A percentile compares a stretch with the other conserved stretches of the same genome.
phyloP scores from a whole-genome alignment of 2,888 invertebrate species.

The Cheiracanthium punctorium region DNA sequence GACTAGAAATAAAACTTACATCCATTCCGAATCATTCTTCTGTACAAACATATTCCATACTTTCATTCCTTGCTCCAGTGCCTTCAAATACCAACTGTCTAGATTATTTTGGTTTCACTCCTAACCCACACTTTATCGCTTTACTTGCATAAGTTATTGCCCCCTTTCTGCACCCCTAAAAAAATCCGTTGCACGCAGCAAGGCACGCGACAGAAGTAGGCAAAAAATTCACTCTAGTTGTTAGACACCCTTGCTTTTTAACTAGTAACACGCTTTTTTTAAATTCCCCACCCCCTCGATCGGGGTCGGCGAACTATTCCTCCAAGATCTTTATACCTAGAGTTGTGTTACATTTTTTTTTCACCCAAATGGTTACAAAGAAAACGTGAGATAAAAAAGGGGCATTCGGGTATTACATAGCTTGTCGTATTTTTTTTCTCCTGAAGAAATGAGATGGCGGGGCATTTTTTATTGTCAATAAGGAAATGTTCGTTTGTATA shows the following conservation, averaged over 20 bases:
- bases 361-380: conserved; percentile 51
- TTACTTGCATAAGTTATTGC: conserved; percentile 66
- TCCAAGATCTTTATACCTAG: conserved; percentile 14
- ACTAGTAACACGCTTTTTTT: conserved; percentile 40
- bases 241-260: conserved; percentile 45
- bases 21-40: no score
- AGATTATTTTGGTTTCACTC: conserved; percentile 25
- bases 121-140: conserved; percentile 12
- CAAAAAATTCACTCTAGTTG: conserved; percentile 48
- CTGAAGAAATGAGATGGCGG: background rate
- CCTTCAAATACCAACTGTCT: conserved; percentile 28
- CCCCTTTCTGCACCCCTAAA: conserved; percentile 35
- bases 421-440: conserved; percentile 36
- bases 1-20: no score
- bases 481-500: conserved; percentile 63
- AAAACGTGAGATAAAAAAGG: conserved; percentile 32
- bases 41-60: no score
- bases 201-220: conserved; percentile 15
- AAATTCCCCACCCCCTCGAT: conserved; percentile 18
- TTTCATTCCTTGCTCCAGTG: background rate
- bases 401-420: conserved; percentile 27
- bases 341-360: conserved; percentile 57
- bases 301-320: conserved; percentile 53
- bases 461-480: conserved; percentile 58
- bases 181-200: conserved; percentile 59